phyloP scores from a whole-genome alignment of 92 coral and sea anemone species.

The Scolanthus callimorphus region DNA sequence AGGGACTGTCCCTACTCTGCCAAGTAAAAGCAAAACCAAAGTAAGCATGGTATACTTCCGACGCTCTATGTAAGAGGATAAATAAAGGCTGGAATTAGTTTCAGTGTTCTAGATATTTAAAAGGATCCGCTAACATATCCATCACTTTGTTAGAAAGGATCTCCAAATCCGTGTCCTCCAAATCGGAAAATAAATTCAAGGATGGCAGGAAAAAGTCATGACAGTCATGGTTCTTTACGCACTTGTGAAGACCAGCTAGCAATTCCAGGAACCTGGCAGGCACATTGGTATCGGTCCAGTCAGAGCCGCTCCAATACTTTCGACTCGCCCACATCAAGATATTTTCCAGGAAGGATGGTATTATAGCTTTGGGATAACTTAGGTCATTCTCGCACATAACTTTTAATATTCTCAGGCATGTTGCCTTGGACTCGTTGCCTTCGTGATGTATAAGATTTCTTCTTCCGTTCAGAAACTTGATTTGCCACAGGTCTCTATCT shows the following conservation, averaged over 20 bases:
- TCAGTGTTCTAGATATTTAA: constrained; percentile 45
- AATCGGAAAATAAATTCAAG: constrained; percentile 47
- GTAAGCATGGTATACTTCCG: too few species aligned
- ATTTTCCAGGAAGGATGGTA: constrained; percentile 63
- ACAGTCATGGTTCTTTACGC: constrained; percentile 56
- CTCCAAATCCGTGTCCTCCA: constrained; percentile 15
- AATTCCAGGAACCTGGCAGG: constrained; percentile 64
- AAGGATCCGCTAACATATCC: constrained; percentile 53
- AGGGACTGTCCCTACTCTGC: too few species aligned
- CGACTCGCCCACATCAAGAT: constrained; percentile 56
- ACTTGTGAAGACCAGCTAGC: constrained; percentile 50
- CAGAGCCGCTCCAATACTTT: constrained; percentile 38
- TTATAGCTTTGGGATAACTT: constrained; percentile 61
- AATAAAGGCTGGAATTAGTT: neutral
- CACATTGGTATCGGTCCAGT: constrained; percentile 53
- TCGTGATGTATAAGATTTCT: constrained; percentile 41
- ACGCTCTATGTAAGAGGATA: too few species aligned
- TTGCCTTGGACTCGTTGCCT: constrained; percentile 39
- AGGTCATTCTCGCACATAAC: constrained; percentile 62
- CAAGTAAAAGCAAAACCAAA: too few species aligned
- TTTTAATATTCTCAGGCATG: constrained; percentile 63
- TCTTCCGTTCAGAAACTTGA: constrained; percentile 57
- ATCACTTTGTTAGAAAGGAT: constrained; percentile 49
- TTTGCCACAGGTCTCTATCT: constrained; percentile 50
- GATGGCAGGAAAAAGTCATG: constrained; percentile 66